These are phyloP conservation scores for Smutsia gigantea DNA, from an alignment of 2,797 vertebrate species.

Conservation along the genomic window DNA sequence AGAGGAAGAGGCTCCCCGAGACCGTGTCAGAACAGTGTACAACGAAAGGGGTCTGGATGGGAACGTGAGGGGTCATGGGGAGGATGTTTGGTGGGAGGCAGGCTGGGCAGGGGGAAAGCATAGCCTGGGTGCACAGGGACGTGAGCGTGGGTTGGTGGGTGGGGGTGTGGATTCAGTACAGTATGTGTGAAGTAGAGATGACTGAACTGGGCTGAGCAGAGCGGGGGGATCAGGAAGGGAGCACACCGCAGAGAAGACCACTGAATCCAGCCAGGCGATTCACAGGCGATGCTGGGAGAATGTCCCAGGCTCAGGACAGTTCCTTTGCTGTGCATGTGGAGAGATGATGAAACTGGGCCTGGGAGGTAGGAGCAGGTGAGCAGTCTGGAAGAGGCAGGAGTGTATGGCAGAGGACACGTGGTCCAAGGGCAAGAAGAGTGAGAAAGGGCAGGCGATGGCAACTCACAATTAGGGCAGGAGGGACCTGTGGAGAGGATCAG, in stretches of 20 bases:
- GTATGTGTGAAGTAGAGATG: not conserved
- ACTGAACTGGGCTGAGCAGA: not conserved
- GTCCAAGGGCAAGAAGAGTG: not conserved
- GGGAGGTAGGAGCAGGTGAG: not conserved
- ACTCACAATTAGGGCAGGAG: not conserved
- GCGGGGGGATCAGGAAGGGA: not conserved
- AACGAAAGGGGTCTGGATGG: not conserved
- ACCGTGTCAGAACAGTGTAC: not conserved
- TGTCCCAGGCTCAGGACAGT: not conserved
- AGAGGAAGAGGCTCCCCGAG: not conserved
- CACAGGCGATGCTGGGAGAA: not conserved
- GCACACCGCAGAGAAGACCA: no score
- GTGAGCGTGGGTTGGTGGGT: rapidly evolving
- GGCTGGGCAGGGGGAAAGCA: not conserved
- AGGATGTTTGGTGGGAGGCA: not conserved
- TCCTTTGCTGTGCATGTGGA: no score
- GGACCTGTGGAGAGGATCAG: not conserved
- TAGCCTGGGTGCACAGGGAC: not conserved
- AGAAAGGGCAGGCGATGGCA: not conserved
- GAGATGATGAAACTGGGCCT: not conserved
- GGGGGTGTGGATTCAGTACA: not conserved
- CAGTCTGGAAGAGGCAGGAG: not conserved
- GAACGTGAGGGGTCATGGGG: not conserved
- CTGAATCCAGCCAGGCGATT: rapidly evolving
- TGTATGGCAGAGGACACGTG: not conserved